Evolutionary conservation across 2,113 vertebrate genomes (phyloP).

Genomic region (Saccopteryx bilineata): DNA sequence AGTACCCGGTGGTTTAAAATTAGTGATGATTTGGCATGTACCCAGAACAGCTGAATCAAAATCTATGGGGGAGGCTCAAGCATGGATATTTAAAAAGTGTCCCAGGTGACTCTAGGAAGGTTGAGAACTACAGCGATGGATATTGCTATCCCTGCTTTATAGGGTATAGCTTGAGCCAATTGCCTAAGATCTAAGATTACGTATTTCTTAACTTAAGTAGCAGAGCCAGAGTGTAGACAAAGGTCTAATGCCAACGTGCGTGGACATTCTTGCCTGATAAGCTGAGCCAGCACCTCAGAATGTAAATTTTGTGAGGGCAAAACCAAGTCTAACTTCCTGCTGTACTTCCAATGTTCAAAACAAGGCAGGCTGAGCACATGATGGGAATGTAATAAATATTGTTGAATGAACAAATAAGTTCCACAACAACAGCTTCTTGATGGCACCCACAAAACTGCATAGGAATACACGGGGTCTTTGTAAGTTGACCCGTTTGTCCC

Average conservation of each 20-base stretch:
- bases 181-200: background rate
- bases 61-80: background rate
- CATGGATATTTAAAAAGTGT: background rate
- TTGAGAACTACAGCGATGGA: background rate
- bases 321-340: background rate
- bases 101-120: background rate
- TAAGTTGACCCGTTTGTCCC: background rate
- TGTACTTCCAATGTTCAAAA: background rate
- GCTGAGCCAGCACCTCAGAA: background rate
- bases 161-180: background rate
- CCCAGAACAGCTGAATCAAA: background rate
- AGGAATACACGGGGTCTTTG: background rate
- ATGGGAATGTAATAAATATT: background rate
- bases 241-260: background rate
- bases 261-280: background rate
- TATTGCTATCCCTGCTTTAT: background rate
- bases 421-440: background rate
- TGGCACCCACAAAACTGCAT: background rate
- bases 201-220: background rate
- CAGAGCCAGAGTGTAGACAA: background rate
- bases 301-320: background rate
- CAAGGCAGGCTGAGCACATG: background rate
- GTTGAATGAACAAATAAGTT: background rate
- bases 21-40: background rate
- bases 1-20: background rate